phyloP scores from a whole-genome alignment of 2,888 invertebrate genomes.

The Temnothorax rugatulus region DNA sequence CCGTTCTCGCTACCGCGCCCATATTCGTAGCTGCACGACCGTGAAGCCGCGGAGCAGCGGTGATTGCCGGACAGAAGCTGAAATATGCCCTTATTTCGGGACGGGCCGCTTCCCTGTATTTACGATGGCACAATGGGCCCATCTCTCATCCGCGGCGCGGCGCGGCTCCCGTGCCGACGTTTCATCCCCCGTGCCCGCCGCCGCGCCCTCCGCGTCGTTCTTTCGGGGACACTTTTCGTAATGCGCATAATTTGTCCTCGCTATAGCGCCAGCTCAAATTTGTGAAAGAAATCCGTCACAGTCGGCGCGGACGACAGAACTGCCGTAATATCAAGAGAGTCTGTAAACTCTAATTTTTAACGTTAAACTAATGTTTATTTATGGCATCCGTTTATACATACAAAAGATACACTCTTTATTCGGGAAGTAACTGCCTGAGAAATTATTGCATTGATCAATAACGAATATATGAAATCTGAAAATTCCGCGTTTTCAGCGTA shows the following conservation, averaged over 20 bases:
- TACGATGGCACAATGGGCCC: slow-evolving; percentile 74
- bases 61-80: slow-evolving; percentile 76
- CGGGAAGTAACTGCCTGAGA: background rate
- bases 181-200: slow-evolving; percentile 48
- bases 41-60: slow-evolving; percentile 61
- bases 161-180: slow-evolving; percentile 53
- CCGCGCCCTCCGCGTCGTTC: slow-evolving; percentile 25
- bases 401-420: background rate
- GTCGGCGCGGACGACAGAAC: slow-evolving; percentile 24
- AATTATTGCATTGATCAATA: background rate
- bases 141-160: slow-evolving; percentile 75
- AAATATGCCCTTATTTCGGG: slow-evolving; percentile 72
- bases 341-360: background rate
- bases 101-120: slow-evolving; percentile 63
- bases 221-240: slow-evolving; percentile 69
- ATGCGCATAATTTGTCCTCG: slow-evolving; percentile 78
- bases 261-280: slow-evolving; percentile 47
- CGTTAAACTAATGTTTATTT: background rate
- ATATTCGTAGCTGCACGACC: slow-evolving; percentile 58
- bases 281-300: slow-evolving; percentile 45
- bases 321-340: slow-evolving; percentile 13
- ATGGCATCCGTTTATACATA: background rate
- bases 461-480: background rate
- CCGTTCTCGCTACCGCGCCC: slow-evolving; percentile 57
- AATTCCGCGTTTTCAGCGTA: background rate